phyloP scores from a whole-genome alignment of 2,113 vertebrate genomes.

The Cariama cristata region DNA sequence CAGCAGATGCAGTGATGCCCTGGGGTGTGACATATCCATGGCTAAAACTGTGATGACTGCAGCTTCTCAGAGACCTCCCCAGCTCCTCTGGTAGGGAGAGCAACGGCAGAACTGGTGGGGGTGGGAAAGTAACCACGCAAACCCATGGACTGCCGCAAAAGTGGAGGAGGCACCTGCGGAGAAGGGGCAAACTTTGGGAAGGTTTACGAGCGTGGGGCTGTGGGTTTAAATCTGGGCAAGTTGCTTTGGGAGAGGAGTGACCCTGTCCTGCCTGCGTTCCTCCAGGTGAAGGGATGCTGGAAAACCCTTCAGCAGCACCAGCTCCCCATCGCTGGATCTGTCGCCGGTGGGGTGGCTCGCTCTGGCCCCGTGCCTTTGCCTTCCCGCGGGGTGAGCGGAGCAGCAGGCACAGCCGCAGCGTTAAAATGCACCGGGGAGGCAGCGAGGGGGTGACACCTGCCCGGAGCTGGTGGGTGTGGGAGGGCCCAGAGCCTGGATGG shows the following conservation, averaged over 20 bases:
- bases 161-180: accelerated
- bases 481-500: accelerated
- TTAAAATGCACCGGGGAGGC: too few species aligned
- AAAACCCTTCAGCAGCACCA: background rate
- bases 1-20: background rate
- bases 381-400: accelerated
- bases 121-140: accelerated
- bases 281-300: accelerated
- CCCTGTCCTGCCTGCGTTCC: accelerated
- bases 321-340: background rate
- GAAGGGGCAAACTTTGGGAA: background rate
- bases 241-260: accelerated
- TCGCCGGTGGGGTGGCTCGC: accelerated
- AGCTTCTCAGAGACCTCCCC: background rate
- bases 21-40: accelerated
- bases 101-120: background rate
- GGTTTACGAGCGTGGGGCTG: accelerated
- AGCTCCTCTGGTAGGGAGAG: background rate
- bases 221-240: background rate
- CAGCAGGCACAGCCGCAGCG: background rate
- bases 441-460: accelerated
- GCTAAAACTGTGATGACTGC: background rate
- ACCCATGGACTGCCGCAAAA: background rate
- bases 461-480: background rate
- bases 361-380: background rate